phyloP scores from a whole-genome alignment of 92 coral and sea anemone genomes.

The Actinernus sp. region DNA sequence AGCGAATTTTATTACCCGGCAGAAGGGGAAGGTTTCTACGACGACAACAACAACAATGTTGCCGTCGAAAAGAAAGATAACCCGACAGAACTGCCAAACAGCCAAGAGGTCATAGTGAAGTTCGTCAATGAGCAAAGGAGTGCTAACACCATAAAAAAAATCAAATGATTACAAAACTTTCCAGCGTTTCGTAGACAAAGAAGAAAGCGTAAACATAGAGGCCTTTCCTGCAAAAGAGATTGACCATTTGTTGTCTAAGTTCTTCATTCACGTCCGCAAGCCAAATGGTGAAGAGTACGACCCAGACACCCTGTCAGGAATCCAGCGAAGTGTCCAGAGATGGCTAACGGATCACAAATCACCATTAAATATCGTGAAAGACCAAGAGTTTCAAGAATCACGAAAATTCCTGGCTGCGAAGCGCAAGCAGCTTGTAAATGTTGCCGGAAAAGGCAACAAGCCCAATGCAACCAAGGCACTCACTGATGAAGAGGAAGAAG shows the following conservation, averaged over 20 bases:
- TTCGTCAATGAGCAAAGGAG: too few species aligned
- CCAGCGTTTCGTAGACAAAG: too few species aligned
- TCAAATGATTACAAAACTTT: too few species aligned
- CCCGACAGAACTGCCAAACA: too few species aligned
- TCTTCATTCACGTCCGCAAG: slow-evolving; percentile 19
- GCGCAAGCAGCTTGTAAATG: slow-evolving; percentile 10
- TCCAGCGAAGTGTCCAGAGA: slow-evolving; percentile 43
- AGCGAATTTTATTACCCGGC: too few species aligned
- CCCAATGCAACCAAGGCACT: slow-evolving; percentile 40
- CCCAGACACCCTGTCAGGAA: slow-evolving; percentile 12
- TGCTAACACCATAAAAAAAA: too few species aligned
- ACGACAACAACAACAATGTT: too few species aligned
- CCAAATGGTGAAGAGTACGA: slow-evolving; percentile 19
- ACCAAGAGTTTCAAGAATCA: slow-evolving; percentile 30
- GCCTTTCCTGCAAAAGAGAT: slow-evolving; percentile 20
- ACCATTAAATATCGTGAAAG: slow-evolving; percentile 32
- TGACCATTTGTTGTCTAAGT: neutral
- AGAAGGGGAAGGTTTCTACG: too few species aligned
- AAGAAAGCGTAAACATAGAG: slow-evolving; percentile 16
- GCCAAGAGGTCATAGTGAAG: too few species aligned
- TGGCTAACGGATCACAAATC: slow-evolving; percentile 20
- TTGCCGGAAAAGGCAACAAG: slow-evolving; percentile 36
- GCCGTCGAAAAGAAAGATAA: too few species aligned
- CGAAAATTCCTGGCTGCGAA: slow-evolving; percentile 35
- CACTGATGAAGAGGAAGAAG: slow-evolving; percentile 30